Evolutionary conservation across 2,797 vertebrate species (phyloP).

Genomic region (Platalea minor): DNA sequence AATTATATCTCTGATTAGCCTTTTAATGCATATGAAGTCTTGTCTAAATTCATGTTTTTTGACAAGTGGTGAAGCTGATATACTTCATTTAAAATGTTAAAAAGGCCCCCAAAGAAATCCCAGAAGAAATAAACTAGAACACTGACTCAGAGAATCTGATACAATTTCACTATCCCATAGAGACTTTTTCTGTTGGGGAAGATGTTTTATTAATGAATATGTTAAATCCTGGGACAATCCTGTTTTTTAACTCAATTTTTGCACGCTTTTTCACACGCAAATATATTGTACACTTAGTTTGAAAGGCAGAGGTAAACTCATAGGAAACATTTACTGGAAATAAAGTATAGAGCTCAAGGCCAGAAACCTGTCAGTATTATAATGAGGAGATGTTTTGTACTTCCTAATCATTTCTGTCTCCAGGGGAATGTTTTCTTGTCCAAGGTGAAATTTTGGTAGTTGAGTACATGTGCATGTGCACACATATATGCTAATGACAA

Average conservation of each 20-base stretch:
- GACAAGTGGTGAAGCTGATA: neutral
- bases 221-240: neutral
- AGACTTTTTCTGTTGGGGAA: neutral
- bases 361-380: neutral
- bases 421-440: neutral
- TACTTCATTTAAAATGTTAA: neutral
- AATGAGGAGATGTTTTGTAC: neutral
- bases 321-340: neutral
- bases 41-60: neutral
- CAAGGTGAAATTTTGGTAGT: constrained; percentile 5
- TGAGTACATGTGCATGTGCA: neutral
- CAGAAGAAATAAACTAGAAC: neutral
- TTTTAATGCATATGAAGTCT: neutral
- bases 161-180: neutral
- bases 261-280: neutral
- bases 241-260: neutral
- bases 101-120: neutral
- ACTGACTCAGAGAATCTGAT: neutral
- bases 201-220: neutral
- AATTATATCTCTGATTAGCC: neutral
- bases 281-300: neutral
- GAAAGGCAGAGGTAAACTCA: neutral
- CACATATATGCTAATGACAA: neutral
- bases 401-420: neutral
- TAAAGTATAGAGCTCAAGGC: neutral